phyloP scores from a whole-genome alignment of 2,113 vertebrate species.

The Pholis gunnellus region DNA sequence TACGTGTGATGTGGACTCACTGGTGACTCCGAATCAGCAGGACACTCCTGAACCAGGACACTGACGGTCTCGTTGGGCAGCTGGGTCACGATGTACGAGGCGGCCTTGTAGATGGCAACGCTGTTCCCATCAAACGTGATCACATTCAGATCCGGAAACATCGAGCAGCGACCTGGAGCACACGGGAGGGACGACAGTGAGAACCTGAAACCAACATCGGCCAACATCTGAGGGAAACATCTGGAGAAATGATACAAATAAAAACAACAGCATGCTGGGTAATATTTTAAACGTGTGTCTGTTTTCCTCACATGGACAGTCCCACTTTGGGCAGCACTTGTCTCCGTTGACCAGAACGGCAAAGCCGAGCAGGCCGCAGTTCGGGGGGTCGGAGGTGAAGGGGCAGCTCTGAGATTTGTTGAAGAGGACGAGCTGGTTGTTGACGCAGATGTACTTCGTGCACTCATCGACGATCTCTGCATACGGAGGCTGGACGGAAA shows the following conservation, averaged over 20 bases:
- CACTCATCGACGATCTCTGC: conserved; percentile 88
- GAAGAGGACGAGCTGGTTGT: conserved; percentile 91
- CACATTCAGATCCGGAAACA: conserved; percentile 94
- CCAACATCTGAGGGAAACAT: not conserved
- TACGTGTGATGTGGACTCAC: conserved; percentile 56
- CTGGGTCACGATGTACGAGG: conserved; percentile 89
- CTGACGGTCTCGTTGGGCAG: conserved; percentile 89
- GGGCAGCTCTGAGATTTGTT: conserved; percentile 95
- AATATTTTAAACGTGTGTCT: not conserved
- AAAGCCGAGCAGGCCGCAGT: conserved; percentile 93
- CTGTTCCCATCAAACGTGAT: conserved; percentile 94
- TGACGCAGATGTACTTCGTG: conserved; percentile 92
- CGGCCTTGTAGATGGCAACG: conserved; percentile 91
- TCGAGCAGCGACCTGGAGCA: conserved; percentile 91
- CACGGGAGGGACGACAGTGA: not conserved
- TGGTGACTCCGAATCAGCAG: conserved; percentile 80
- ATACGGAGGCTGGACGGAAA: conserved; percentile 80
- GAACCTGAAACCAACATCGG: not conserved
- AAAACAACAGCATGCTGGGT: not conserved
- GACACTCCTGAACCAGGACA: conserved; percentile 90
- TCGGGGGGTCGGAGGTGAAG: conserved; percentile 84
- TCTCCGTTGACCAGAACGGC: conserved; percentile 91
- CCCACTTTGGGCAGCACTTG: conserved; percentile 95
- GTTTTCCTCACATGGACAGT: conserved; percentile 93
- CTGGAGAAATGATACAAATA: not conserved